Evolutionary conservation across 2,888 invertebrate genomes (phyloP).

Genomic region (Yponomeuta plumbellus): DNA sequence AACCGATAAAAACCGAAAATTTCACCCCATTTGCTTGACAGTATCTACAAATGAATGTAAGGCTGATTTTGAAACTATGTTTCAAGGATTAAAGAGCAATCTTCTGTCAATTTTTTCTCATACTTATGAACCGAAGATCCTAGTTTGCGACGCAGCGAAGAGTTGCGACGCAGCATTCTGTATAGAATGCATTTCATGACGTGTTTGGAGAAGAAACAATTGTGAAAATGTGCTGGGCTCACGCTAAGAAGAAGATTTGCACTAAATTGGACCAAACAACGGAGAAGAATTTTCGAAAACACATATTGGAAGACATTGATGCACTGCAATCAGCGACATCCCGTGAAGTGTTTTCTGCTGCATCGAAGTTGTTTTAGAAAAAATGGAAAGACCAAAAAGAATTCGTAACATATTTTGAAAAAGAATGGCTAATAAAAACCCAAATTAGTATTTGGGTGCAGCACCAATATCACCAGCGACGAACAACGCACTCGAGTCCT

Average conservation of each 20-base stretch:
- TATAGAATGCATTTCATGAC: conserved; percentile 16
- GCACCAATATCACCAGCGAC: conserved; percentile 21
- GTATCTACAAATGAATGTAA: conserved; percentile 20
- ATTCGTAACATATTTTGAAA: too few species aligned
- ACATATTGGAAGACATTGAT: conserved; percentile 21
- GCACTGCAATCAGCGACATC: conserved; percentile 20
- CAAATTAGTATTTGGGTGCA: conserved; percentile 26
- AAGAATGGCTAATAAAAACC: too few species aligned
- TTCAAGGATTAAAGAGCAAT: conserved; percentile 17
- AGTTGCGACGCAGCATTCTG: too few species aligned
- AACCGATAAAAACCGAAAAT: conserved; percentile 20
- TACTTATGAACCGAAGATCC: conserved; percentile 12
- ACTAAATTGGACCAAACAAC: conserved; percentile 17
- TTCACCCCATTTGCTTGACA: conserved; percentile 21
- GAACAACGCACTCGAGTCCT: conserved; percentile 23
- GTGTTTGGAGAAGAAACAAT: conserved; percentile 18
- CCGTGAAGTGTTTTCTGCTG: conserved; percentile 20
- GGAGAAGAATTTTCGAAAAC: conserved; percentile 18
- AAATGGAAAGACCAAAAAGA: too few species aligned
- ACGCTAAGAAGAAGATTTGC: conserved; percentile 19
- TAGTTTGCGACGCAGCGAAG: conserved; percentile 17
- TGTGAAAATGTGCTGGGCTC: conserved; percentile 21
- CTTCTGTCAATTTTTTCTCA: conserved; percentile 14
- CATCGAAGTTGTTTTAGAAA: conserved; percentile 21
- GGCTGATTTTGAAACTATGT: conserved; percentile 19